A percentile compares a stretch with the other conserved stretches of the same genome.
Conservation (phyloP, 1,140 invertebrate genomes). For the Hormaphis cornu region DNA sequence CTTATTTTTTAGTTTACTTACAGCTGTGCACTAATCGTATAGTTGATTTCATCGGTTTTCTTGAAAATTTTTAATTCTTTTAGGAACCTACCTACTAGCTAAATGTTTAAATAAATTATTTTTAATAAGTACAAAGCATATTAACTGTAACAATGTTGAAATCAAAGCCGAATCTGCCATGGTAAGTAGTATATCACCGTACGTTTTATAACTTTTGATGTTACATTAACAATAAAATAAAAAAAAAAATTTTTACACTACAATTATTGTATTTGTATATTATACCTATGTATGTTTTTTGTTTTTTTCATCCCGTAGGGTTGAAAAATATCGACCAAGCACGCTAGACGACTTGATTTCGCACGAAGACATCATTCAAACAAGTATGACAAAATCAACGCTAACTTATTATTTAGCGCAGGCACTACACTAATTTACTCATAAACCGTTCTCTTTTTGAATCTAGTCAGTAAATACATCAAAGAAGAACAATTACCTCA, state of each 20-base stretch:
- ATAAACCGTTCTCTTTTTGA: constrained; percentile 3
- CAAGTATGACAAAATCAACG: constrained; percentile 60
- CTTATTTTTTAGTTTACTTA: too few species aligned
- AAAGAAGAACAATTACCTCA: constrained; percentile 88
- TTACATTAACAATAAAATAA: neutral
- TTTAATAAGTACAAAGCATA: too few species aligned
- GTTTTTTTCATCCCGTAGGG: constrained; percentile 58
- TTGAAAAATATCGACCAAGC: constrained; percentile 94
- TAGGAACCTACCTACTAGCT: too few species aligned
- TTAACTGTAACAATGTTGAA: neutral
- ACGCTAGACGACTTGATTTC: constrained; percentile 88
- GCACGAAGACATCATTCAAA: constrained; percentile 92
- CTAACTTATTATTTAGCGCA: neutral
- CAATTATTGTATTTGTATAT: neutral
- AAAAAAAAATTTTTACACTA: neutral
- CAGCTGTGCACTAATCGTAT: too few species aligned
- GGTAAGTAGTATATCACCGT: constrained; percentile 41
- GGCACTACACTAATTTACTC: neutral
- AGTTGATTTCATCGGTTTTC: too few species aligned
- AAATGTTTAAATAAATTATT: too few species aligned
- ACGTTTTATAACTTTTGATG: neutral
- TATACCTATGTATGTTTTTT: neutral
- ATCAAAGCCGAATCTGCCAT: constrained; percentile 47
- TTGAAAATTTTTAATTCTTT: too few species aligned
- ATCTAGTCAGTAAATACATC: constrained; percentile 87